Evolutionary conservation across 64 coral and sea anemone genomes (phyloP), one percentile per base, ranked within the genome.

Genomic region (Stichodactyla mertensii): DNA sequence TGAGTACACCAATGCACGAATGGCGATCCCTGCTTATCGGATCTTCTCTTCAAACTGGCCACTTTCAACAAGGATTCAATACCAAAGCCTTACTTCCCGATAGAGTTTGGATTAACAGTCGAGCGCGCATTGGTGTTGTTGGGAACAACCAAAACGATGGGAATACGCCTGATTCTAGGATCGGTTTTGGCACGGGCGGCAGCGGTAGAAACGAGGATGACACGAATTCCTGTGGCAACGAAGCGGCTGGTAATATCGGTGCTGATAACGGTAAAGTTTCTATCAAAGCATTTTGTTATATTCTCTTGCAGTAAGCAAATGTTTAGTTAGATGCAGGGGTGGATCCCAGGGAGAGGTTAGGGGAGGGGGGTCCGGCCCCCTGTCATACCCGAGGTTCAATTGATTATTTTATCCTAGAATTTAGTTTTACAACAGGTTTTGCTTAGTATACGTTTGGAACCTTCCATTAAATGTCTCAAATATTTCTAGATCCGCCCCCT

Each of bases 101-200:
- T 16, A n/a, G 19, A 54, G 14, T n/a, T 16, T 79, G 55, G 56
- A 55, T 15, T 8, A 81, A 88, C 55, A 81, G 77, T 16, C 85
- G 84, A n/a, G 89, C 84, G 4, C 55, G 89, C 16, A 91, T 91
- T 55, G 89, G 89, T 69, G 10, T 81, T 10, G n/a, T 91, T 23
- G 55, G 53, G 11, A 91, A 86, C 71, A 62, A 86, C 6, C n/a
- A 64, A 26, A 18, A 16, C 58, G 85, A 61, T 18, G 55, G 56
- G 19, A 61, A 8, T n/a, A 70, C 57, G 1, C 24, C 45, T 6
- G 89, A 91, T 8, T 91, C 89, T 9, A 51, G 89, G 7, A 85
- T 91, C 13, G 89, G 89, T 20, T 91, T 91, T 69, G 89, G 89
- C 0, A 91, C 84, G 5, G 89, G 57, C 16, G 89, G 89, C 6